A percentile compares a stretch with the other conserved stretches of the same genome.
These are phyloP conservation scores for Dinomys branickii DNA, from an alignment of 2,113 vertebrate species.

Conservation along the genomic window DNA sequence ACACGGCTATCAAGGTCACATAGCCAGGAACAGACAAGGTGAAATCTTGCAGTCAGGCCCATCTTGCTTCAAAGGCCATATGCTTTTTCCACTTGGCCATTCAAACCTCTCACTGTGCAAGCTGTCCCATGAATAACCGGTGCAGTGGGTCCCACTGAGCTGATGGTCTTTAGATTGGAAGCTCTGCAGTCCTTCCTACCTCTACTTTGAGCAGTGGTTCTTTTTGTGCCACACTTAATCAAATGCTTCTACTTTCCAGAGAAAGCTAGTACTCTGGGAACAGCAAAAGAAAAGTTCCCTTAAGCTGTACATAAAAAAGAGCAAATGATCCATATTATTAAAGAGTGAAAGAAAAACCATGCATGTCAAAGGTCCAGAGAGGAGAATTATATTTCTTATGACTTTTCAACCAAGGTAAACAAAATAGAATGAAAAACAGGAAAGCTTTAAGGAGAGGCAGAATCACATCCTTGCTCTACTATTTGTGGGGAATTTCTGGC, in stretches of 20 bases:
- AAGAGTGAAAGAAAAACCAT: not conserved
- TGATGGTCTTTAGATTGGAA: not conserved
- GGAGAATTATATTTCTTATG: not conserved
- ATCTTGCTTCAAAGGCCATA: not conserved
- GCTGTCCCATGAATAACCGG: not conserved
- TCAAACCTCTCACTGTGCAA: not conserved
- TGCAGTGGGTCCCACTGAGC: not conserved
- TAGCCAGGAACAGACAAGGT: not conserved
- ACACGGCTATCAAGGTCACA: not conserved
- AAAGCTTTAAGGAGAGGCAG: not conserved
- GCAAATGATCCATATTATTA: not conserved
- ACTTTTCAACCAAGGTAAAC: not conserved
- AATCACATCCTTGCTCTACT: not conserved
- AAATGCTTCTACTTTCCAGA: not conserved
- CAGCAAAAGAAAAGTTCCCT: not conserved
- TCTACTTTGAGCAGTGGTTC: not conserved
- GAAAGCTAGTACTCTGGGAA: slow-evolving; percentile 10
- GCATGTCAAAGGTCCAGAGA: not conserved
- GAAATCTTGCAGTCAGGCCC: not conserved
- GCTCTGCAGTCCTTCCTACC: not conserved
- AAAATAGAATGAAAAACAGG: not conserved
- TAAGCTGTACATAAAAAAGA: slow-evolving; percentile 25
- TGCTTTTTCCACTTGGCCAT: not conserved
- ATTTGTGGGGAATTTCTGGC: not conserved
- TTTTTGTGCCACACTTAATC: not conserved